Evolutionary conservation across 1,140 invertebrate species (phyloP).

Genomic region (Papilio helenus): DNA sequence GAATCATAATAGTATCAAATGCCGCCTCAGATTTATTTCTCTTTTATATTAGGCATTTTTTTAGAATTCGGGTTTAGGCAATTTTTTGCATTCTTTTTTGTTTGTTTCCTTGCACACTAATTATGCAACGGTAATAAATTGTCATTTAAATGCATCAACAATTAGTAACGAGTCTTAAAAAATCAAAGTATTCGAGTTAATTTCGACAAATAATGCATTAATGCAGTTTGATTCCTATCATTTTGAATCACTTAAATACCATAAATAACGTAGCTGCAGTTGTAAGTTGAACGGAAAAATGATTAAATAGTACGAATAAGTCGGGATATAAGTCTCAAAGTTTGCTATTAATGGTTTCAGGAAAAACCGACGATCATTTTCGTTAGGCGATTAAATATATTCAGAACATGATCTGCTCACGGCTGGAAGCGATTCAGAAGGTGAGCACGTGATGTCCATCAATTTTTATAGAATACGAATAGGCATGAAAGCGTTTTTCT

Average conservation of each 20-base stretch:
- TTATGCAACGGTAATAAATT: background rate
- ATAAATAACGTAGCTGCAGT: background rate
- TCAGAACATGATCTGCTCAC: slow-evolving; percentile 23
- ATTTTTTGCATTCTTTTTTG: too few relatives aligned
- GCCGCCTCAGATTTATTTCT: background rate
- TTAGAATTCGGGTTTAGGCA: too few relatives aligned
- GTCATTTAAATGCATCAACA: background rate
- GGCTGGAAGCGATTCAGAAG: slow-evolving; percentile 28
- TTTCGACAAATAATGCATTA: background rate
- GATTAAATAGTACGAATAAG: background rate
- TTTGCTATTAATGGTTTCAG: slow-evolving; percentile 1
- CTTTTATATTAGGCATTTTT: too few relatives aligned
- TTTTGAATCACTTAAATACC: background rate
- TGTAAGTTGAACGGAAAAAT: background rate
- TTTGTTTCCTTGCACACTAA: background rate
- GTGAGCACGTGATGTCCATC: slow-evolving; percentile 32
- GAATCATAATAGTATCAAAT: background rate
- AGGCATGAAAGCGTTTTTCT: slow-evolving; percentile 28
- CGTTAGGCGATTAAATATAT: slow-evolving; percentile 31
- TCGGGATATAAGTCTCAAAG: background rate
- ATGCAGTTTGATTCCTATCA: background rate
- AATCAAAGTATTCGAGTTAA: background rate
- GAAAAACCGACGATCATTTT: slow-evolving; percentile 13
- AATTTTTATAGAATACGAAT: slow-evolving; percentile 38
- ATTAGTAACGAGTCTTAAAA: background rate